These are phyloP conservation scores for Blennius ocellaris DNA, from an alignment of 2,113 vertebrate genomes.

Conservation along the genomic window DNA sequence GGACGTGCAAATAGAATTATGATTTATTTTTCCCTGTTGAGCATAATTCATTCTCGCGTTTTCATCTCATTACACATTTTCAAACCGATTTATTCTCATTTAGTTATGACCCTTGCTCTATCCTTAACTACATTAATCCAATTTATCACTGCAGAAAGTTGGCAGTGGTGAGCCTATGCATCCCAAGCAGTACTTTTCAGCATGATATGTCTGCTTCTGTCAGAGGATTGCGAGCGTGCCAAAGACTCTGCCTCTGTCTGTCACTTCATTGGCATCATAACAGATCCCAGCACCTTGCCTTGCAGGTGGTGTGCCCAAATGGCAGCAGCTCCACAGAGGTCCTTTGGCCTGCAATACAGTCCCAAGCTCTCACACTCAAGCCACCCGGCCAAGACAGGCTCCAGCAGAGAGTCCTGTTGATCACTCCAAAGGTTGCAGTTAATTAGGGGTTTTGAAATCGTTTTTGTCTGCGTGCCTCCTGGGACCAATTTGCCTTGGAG, in stretches of 20 bases:
- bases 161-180: constrained; percentile 9
- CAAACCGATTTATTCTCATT: constrained; percentile 34
- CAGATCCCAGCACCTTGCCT: constrained; percentile 18
- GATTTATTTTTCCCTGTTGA: neutral
- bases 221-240: constrained; percentile 6
- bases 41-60: constrained; percentile 10
- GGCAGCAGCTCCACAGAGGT: constrained; percentile 17
- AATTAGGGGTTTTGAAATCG: constrained; percentile 19
- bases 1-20: constrained; percentile 14
- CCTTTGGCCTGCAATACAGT: neutral
- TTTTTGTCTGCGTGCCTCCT: constrained; percentile 3
- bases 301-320: constrained; percentile 44
- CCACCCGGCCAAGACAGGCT: neutral
- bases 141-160: constrained; percentile 11
- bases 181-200: constrained; percentile 9
- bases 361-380: constrained; percentile 15
- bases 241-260: constrained; percentile 2
- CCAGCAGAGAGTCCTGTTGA: constrained; percentile 21
- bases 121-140: constrained; percentile 17
- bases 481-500: constrained; percentile 7
- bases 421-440: constrained; percentile 10
- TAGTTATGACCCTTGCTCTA: constrained; percentile 10
- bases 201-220: constrained; percentile 25
- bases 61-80: constrained; percentile 23
- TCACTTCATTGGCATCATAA: constrained; percentile 21